Conservation (phyloP, 2,888 invertebrate genomes). For the Caenorhabditis sp. region DNA sequence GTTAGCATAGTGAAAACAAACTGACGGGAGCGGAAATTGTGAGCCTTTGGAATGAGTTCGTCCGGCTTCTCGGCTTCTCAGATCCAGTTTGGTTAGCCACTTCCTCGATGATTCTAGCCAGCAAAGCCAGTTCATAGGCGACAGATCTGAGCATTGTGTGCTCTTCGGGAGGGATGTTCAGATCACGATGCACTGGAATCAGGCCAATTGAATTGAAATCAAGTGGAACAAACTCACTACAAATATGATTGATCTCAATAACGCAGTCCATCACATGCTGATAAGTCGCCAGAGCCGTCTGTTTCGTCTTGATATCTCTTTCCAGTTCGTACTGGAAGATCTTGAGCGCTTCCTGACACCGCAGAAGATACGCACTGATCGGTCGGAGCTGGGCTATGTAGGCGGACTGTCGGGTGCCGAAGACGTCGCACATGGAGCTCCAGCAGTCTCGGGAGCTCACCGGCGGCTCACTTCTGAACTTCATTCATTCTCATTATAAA, state of each 20-base stretch:
- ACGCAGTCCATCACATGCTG: slow-evolving; percentile 46
- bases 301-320: slow-evolving; percentile 45
- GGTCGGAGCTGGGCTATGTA: slow-evolving; percentile 64
- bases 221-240: slow-evolving; percentile 22
- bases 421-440: slow-evolving; percentile 63
- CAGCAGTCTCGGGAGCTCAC: slow-evolving; percentile 53
- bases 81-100: slow-evolving; percentile 19
- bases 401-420: slow-evolving; percentile 66
- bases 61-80: slow-evolving; percentile 25
- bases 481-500: background rate
- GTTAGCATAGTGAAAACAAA: no score
- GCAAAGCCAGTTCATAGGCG: slow-evolving; percentile 58
- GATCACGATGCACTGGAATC: slow-evolving; percentile 61
- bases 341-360: slow-evolving; percentile 59
- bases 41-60: slow-evolving; percentile 29
- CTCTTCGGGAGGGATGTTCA: slow-evolving; percentile 70
- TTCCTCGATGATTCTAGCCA: slow-evolving; percentile 59
- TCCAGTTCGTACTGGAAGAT: slow-evolving; percentile 63
- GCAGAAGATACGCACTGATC: slow-evolving; percentile 56
- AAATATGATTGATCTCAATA: slow-evolving; percentile 51
- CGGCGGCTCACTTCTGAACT: slow-evolving; percentile 32
- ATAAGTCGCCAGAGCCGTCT: slow-evolving; percentile 34
- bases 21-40: slow-evolving; percentile 36
- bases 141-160: slow-evolving; percentile 64
- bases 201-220: background rate